Percentiles rank a stretch among this genome's conserved stretches.
Conservation (phyloP, 2,888 invertebrate species). For the Aproaerema taeniolella region DNA sequence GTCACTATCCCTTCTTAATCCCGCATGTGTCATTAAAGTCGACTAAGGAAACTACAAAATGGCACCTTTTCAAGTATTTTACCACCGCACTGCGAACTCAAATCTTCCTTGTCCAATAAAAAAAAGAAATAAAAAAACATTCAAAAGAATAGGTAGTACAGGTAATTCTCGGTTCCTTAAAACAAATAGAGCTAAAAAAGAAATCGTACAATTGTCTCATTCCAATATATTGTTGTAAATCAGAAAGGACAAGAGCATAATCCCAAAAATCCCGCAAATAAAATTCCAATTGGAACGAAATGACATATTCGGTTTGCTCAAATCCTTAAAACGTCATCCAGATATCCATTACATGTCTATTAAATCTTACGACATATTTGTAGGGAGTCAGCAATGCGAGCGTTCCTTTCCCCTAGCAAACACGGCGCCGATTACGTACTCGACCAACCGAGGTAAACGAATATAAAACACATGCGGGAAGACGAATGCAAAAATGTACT, state of each 20-base stretch:
- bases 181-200: too few relatives aligned
- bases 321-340: constrained; percentile 78
- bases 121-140: too few relatives aligned
- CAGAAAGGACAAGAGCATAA: constrained; percentile 50
- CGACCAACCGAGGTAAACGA: constrained; percentile 74
- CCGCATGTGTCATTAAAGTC: too few relatives aligned
- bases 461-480: constrained; percentile 76
- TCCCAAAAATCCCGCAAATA: constrained; percentile 71
- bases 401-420: constrained; percentile 76
- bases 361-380: constrained; percentile 78
- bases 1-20: too few relatives aligned
- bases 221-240: constrained; percentile 20
- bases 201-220: background rate
- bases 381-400: constrained; percentile 62
- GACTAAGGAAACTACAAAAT: too few relatives aligned
- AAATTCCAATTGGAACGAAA: constrained; percentile 72
- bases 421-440: constrained; percentile 71
- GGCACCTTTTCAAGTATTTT: too few relatives aligned
- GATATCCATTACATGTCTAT: constrained; percentile 78
- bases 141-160: too few relatives aligned
- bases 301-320: constrained; percentile 77
- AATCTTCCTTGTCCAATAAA: too few relatives aligned
- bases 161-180: too few relatives aligned
- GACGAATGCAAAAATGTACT: constrained; percentile 73
- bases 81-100: too few relatives aligned